Conservation (phyloP, 2,113 vertebrate species). For the Strix aluco region DNA sequence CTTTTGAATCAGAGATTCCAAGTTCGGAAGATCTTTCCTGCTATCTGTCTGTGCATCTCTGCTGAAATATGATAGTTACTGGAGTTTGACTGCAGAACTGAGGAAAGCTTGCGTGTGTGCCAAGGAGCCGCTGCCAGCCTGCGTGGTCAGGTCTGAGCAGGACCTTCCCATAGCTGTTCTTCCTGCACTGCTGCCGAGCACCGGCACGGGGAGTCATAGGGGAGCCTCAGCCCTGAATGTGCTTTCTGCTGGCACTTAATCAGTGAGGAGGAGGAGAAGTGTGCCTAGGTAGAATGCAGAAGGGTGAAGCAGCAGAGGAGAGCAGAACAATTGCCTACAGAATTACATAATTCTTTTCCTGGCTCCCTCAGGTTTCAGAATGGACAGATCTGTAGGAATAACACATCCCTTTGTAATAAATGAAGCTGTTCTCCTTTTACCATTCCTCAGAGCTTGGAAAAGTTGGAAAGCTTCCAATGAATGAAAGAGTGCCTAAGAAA, state of each 20-base stretch:
- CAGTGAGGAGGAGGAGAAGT: background rate
- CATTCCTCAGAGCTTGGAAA: background rate
- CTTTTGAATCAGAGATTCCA: background rate
- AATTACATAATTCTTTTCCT: background rate
- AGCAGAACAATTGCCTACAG: background rate
- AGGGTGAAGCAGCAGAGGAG: background rate
- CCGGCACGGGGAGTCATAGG: fast-evolving
- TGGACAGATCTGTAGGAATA: background rate
- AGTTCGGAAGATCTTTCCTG: background rate
- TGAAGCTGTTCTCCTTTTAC: background rate
- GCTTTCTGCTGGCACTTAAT: background rate
- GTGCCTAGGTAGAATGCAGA: background rate
- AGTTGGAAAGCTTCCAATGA: background rate
- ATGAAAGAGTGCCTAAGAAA: background rate
- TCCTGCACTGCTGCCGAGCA: background rate
- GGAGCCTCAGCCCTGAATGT: background rate
- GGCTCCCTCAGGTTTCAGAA: background rate
- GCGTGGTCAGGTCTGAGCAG: background rate
- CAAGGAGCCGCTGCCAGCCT: background rate
- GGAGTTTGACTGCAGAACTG: background rate
- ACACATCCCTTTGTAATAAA: background rate
- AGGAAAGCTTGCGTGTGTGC: background rate
- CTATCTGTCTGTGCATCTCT: background rate
- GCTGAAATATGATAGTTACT: fast-evolving
- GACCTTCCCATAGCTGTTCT: background rate